phyloP scores from a whole-genome alignment of 2,113 vertebrate species.

The Aviceda subcristata region DNA sequence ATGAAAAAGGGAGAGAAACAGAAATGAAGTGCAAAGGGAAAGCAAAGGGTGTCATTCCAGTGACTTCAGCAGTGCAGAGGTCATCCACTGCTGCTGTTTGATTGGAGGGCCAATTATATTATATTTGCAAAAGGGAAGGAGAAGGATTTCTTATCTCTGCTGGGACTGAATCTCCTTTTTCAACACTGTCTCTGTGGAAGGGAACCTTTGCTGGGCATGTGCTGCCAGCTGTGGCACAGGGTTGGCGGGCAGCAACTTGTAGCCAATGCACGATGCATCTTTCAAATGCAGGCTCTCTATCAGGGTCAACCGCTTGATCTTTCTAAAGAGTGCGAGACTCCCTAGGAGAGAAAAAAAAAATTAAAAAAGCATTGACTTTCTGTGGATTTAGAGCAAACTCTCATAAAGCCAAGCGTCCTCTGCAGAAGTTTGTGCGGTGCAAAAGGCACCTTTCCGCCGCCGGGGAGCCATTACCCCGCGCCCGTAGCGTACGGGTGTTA shows the following conservation, averaged over 20 bases:
- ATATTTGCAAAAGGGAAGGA: neutral
- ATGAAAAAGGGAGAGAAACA: neutral
- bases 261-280: neutral
- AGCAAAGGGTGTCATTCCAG: neutral
- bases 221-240: neutral
- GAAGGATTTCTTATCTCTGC: neutral
- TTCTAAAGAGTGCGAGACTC: neutral
- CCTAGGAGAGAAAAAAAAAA: neutral
- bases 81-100: neutral
- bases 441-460: neutral
- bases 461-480: rapidly evolving
- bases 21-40: neutral
- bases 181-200: neutral
- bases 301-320: neutral
- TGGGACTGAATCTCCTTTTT: neutral
- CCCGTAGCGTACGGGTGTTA: rapidly evolving
- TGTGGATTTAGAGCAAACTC: neutral
- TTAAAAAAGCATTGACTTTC: neutral
- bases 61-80: neutral
- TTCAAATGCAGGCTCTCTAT: rapidly evolving
- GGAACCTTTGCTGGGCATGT: neutral
- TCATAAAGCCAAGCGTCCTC: neutral
- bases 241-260: neutral
- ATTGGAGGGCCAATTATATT: neutral
- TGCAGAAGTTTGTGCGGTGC: neutral